A percentile compares a stretch with the other conserved stretches of the same genome.
Conservation (phyloP, 2,113 vertebrate species). For the Coregonus clupeaformis region DNA sequence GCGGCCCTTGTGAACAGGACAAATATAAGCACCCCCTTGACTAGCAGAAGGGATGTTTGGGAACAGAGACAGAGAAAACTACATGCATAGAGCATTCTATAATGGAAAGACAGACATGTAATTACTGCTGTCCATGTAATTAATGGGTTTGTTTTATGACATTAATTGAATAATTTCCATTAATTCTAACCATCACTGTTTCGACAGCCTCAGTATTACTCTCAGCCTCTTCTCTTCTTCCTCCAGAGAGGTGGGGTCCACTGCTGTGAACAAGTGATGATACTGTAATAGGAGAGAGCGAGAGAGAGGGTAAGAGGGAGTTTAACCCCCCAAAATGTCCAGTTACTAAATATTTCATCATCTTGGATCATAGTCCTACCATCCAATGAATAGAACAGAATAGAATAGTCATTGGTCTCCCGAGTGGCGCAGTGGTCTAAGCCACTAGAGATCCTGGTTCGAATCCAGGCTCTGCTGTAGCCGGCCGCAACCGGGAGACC, state of each 20-base stretch:
- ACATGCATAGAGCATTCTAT: conserved; percentile 84
- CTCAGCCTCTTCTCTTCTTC: conserved; percentile 82
- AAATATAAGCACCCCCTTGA: too few species aligned
- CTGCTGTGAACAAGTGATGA: conserved; percentile 87
- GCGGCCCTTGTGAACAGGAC: too few species aligned
- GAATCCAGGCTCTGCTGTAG: too few species aligned
- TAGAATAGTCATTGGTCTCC: too few species aligned
- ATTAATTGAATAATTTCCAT: not conserved
- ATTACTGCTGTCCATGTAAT: conserved; percentile 7
- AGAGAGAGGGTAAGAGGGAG: too few species aligned
- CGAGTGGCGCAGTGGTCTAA: too few species aligned
- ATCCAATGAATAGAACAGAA: too few species aligned
- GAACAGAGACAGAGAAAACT: conserved; percentile 78
- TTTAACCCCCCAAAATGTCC: too few species aligned
- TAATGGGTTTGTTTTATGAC: not conserved
- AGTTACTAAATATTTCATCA: too few species aligned
- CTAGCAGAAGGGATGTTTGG: conserved; percentile 79
- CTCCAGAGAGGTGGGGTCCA: conserved; percentile 79
- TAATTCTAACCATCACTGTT: too few species aligned
- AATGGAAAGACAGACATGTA: conserved; percentile 26
- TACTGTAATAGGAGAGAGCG: conserved; percentile 71
- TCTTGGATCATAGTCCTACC: not conserved
- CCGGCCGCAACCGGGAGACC: too few species aligned
- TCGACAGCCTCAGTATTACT: conserved; percentile 85
- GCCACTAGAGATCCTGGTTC: too few species aligned